Evolutionary conservation across 2,113 vertebrate genomes (phyloP), one percentile per base, ranked within the genome.

Genomic region (Ptychochromis oligacanthus): DNA sequence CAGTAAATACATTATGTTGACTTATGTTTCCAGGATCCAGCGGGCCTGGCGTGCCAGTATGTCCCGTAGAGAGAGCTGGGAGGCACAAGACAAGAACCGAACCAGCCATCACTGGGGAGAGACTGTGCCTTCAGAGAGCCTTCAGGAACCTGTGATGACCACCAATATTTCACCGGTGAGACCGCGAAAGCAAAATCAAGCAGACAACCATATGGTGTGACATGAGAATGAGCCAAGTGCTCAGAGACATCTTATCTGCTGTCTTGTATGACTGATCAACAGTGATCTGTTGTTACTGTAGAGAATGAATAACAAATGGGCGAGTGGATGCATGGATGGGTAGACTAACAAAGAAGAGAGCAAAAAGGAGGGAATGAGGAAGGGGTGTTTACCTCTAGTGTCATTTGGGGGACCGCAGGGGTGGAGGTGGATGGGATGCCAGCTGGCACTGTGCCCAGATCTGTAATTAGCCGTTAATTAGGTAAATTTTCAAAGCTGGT

Each of bases 381-480:
- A 80, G 90, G 89, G 77, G 22, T 93, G 87, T 94, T 93, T 94
- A 93, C 90, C 83, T 93, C 90, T 6, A 55, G 31, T 89, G 89
- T 94, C 90, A 90, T 92, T 82, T 88, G 93, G 77, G 79, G 77
- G 88, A 83, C 90, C n/a, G 15, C 60, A 24, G 87, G 93, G 94
- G 92, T 79, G 79, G 79, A 82, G 89, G 86, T 85, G 70, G 79
- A 80, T 75, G 49, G 58, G 82, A 86, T 87, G 91, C 88, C 92
- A 89, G 83, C 92, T 94, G 94, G 94, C 93, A 28, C 18, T 1
- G 60, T 87, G 94, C 94, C 94, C 88, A 62, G 92, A 76, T 87
- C 88, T 85, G 89, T 92, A 94, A 95, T 95, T 93, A 93, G 83
- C 81, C 17, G 56, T 93, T 95, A 95, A 95, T 95, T 94, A 93